phyloP scores from a whole-genome alignment of 2,113 vertebrate species.

The Nerophis lumbriciformis region DNA sequence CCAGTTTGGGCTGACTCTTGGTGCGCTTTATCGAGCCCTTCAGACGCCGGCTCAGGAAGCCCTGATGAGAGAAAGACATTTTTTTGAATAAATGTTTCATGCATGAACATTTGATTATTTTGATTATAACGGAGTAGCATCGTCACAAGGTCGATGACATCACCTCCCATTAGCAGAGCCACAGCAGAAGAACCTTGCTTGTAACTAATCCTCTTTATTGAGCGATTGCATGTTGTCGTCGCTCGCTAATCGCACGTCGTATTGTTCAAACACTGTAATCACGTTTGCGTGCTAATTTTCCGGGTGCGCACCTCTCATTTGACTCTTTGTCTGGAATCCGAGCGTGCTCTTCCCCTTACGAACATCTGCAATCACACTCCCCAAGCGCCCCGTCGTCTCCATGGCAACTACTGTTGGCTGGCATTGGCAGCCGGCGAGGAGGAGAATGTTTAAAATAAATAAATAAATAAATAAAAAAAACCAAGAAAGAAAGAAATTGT shows the following conservation, averaged over 20 bases:
- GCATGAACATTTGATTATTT: background rate
- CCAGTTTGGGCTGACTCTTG: conserved; percentile 98
- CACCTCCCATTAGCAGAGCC: conserved; percentile 1
- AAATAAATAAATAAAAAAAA: conserved; percentile 17
- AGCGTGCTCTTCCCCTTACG: conserved; percentile 33
- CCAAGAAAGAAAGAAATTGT: conserved; percentile 23
- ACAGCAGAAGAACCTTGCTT: background rate
- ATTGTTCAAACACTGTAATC: conserved; percentile 10
- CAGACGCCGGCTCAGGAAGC: conserved; percentile 73
- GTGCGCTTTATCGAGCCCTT: conserved; percentile 99
- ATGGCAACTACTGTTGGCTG: conserved; percentile 65
- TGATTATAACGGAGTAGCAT: conserved; percentile 15
- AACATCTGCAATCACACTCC: conserved; percentile 60
- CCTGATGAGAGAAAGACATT: conserved; percentile 41
- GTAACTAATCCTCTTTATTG: background rate
- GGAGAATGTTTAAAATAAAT: conserved; percentile 22
- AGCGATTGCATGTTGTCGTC: background rate
- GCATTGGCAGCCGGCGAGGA: conserved; percentile 33
- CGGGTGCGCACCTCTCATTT: conserved; percentile 18
- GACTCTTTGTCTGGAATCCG: conserved; percentile 20
- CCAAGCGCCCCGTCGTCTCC: conserved; percentile 55
- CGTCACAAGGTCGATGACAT: conserved; percentile 23
- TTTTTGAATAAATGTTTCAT: background rate
- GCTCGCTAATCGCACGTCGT: conserved; percentile 2
- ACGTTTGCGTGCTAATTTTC: conserved; percentile 18